Base-by-base conservation (phyloP, 1,140 invertebrate genomes). In the Neuroterus valhalla region DNA sequence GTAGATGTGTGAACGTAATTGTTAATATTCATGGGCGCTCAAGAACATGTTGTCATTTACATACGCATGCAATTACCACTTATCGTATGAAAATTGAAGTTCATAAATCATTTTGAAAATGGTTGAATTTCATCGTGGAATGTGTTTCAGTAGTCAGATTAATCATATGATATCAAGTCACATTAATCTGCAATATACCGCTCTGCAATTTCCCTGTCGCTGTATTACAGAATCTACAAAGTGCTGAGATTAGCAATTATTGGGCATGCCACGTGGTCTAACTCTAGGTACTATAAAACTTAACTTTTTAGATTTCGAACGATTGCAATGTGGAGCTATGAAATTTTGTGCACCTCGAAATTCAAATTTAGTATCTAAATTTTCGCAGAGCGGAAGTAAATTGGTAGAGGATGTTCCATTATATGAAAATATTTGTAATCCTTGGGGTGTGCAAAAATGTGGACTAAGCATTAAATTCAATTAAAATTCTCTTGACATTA, bases 401-500 rank as follows among this genome's bases (percentile, higher is more conserved):
- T 38, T 38, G 31, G 23, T 19, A 52, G 8, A 10, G n/a, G 46
- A n/a, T 17, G 17, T 19, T 48, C 3, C 17, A 2, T 8, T 23
- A 52, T 52, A 17, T 52, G 23, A 21, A 26, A 23, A 10, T 52
- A 38, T 62, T 31, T 11, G 31, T n/a, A 15, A 15, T 17, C 6
- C 46, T 14, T 38, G 23, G 26, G 2, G 55, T 62, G 55, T 62
- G 50, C 26, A 62, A 62, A 62, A 62, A 31, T 62, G 55, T 62
- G 26, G 55, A 62, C 6, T 23, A 23, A 23, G 31, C 55, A 62
- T 62, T 62, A 62, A 26, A 62, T 62, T 62, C 55, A 62, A 62
- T 62, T 62, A 62, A 62, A 62, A 62, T 62, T 62, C 55, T 62
- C 55, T 14, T n/a, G 55, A 23, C 55, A 62, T 62, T 62, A 62